Base-by-base conservation (phyloP, 2,797 vertebrate genomes). In the Picus viridis region DNA sequence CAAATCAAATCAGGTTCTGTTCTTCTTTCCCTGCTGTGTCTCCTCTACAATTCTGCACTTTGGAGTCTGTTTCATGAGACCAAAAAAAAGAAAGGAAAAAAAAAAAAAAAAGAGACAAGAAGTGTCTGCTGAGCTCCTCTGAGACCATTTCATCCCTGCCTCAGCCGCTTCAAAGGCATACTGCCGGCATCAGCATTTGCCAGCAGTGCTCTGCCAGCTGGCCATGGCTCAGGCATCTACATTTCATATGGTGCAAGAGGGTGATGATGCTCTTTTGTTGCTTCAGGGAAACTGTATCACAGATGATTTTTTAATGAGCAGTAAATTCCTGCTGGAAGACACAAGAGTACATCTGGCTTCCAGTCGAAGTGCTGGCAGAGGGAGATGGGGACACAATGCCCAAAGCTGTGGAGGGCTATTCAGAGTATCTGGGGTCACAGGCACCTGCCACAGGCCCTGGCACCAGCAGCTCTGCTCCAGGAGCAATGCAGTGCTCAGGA, bases 161-260 rank as follows among this genome's bases (percentile, higher is more conserved):
- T 95, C 81, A 92, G 82, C 77, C 84, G 88, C 92, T 96, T 96
- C 96, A 96, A 96, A 95, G 90, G 81, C 89, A 81, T 24, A 34
- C 0, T 74, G 89, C 89, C 64, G 88, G 41, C 93, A 85, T 47
- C 79, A 41, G 78, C 57, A 45, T 16, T 72, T 54, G 83, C 12
- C 27, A 83, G 54, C 49, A 61, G 67, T 1, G 15, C 9, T 43
- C 85, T 92, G 95, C 91, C 93, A 96, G 82, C 86, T 96, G 96
- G 92, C 93, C 5, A 6, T 1, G 0, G 88, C 77, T 85, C 94
- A 88, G 80, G 39, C 73, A 2, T 62, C 93, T n/a, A 45, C 91
- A 88, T 94, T 89, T 43, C 72, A 64, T 62, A 18, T 56, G 43
- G 63, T 71, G 89, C 83, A 90, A 90, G 83, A 80, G 86, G 63